Evolutionary conservation across 1,140 invertebrate species (phyloP).

Genomic region (Schlechtendalia chinensis): DNA sequence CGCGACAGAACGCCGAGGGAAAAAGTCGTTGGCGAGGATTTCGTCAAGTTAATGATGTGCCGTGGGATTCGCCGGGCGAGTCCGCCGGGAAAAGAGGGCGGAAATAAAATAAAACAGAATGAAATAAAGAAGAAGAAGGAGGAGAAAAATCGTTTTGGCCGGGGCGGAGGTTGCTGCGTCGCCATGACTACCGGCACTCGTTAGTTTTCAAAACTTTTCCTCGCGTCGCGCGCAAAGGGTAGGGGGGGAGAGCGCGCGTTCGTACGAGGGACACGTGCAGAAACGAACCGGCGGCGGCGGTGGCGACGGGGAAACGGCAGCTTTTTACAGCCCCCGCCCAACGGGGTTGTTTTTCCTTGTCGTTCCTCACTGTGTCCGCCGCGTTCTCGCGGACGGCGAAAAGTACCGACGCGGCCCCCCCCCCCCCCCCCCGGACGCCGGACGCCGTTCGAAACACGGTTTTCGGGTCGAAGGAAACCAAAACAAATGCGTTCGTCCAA

Average conservation of each 20-base stretch:
- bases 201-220: conserved; percentile 42
- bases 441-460: too few species aligned
- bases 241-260: not conserved
- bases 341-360: too few species aligned
- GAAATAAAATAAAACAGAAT: conserved; percentile 10
- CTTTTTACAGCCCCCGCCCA: too few species aligned
- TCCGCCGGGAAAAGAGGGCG: conserved; percentile 17
- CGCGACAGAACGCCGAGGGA: conserved; percentile 1
- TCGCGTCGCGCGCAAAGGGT: not conserved
- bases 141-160: conserved; percentile 14
- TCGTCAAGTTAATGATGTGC: conserved; percentile 49
- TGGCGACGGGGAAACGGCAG: not conserved
- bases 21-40: conserved; percentile 44
- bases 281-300: too few species aligned
- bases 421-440: too few species aligned
- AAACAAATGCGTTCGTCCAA: too few species aligned
- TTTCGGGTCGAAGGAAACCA: too few species aligned
- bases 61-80: conserved; percentile 26
- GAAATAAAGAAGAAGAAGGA: conserved; percentile 1
- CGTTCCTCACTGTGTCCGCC: too few species aligned
- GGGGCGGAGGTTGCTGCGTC: not conserved
- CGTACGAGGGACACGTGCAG: not conserved
- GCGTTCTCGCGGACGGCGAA: too few species aligned
- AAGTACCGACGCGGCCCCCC: too few species aligned
- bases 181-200: conserved; percentile 44